Conservation (phyloP, 2,113 vertebrate species). For the Proteles cristata region DNA sequence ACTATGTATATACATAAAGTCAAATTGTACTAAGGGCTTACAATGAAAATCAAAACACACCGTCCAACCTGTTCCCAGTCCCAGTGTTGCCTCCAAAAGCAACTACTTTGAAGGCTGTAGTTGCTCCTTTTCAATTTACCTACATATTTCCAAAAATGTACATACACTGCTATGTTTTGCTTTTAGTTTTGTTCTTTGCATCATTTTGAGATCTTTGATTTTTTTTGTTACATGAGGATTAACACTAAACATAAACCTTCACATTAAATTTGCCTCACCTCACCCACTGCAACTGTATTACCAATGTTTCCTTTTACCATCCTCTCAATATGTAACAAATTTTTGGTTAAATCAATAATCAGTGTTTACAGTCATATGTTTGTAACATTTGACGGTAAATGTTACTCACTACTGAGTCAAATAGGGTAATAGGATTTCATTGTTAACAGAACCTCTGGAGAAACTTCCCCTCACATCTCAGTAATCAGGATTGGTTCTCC, state of each 20-base stretch:
- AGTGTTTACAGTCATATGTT: background rate
- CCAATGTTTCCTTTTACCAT: background rate
- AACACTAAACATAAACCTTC: background rate
- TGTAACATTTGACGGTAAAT: background rate
- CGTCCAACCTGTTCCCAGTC: background rate
- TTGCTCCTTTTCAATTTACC: background rate
- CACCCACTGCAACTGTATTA: background rate
- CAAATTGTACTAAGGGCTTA: background rate
- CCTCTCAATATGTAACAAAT: background rate
- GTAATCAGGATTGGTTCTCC: background rate
- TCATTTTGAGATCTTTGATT: background rate
- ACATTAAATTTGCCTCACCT: background rate
- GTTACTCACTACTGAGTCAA: background rate
- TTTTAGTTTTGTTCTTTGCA: background rate
- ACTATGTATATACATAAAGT: background rate
- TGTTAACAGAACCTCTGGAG: background rate
- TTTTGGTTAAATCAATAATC: background rate
- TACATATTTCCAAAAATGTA: background rate
- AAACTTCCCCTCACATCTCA: background rate
- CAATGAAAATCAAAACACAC: background rate
- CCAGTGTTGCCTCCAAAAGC: background rate
- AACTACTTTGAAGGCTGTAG: background rate
- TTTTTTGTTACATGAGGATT: background rate
- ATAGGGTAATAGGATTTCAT: background rate
- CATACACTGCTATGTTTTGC: background rate